A percentile compares a stretch with the other conserved stretches of the same genome.
Evolutionary conservation across 2,797 vertebrate species (phyloP).

Genomic region (Hapalemur alaotrensis): DNA sequence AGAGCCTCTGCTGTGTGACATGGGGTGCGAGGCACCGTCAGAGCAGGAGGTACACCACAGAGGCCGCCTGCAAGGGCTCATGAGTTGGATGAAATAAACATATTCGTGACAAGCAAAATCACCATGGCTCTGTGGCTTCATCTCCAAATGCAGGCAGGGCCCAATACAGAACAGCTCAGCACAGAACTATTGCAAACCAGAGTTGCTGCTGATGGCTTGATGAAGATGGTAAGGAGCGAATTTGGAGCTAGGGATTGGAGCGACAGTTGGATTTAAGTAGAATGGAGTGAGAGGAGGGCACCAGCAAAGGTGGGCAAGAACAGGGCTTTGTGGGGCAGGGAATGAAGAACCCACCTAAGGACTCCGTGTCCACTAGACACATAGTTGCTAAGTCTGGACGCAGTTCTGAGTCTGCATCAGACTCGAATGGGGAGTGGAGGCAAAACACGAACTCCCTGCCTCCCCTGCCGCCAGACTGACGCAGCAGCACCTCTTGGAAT

Average conservation of each 20-base stretch:
- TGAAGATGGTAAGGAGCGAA: not conserved
- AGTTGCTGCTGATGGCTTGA: not conserved
- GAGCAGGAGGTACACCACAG: not conserved
- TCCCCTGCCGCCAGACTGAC: not conserved
- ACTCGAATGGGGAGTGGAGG: not conserved
- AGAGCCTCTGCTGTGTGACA: not conserved
- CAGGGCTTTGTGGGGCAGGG: not conserved
- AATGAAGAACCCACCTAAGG: not conserved
- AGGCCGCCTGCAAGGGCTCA: not conserved
- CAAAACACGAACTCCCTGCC: not conserved
- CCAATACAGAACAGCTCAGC: not conserved
- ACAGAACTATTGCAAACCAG: not conserved
- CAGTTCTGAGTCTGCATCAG: not conserved
- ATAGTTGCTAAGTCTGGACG: not conserved
- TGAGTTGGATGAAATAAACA: not conserved
- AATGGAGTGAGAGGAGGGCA: not conserved
- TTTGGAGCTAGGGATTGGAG: not conserved
- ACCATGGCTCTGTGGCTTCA: not conserved
- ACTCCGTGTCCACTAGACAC: not conserved
- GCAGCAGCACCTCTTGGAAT: not conserved
- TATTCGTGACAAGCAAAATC: not conserved
- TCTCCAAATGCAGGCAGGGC: not conserved
- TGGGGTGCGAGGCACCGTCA: not conserved
- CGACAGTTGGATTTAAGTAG: not conserved
- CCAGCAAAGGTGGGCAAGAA: not conserved